Conservation (phyloP, 2,113 vertebrate genomes). For the Phoxinus phoxinus region DNA sequence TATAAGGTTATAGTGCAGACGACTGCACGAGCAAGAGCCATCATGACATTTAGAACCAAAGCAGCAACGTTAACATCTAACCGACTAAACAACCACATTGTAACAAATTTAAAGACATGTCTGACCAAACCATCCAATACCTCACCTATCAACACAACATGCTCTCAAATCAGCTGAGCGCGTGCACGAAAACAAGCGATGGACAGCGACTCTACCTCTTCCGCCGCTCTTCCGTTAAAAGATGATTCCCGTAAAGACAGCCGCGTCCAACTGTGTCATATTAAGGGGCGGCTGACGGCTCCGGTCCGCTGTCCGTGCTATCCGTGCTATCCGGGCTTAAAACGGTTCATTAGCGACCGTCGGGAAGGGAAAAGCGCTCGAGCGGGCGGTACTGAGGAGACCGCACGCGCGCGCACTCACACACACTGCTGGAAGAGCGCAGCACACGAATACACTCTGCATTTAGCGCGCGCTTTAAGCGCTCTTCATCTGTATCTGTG, state of each 20-base stretch:
- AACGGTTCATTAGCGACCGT: conserved; percentile 14
- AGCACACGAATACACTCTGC: conserved; percentile 5
- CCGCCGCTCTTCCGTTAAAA: conserved; percentile 11
- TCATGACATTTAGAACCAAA: background rate
- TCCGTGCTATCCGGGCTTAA: conserved; percentile 38
- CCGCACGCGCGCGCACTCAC: conserved; percentile 1
- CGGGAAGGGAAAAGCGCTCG: conserved; percentile 4
- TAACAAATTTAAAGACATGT: background rate
- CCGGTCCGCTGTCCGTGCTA: conserved; percentile 35
- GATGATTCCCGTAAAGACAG: conserved; percentile 26
- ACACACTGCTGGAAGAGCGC: conserved; percentile 39
- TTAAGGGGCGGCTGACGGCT: conserved; percentile 12
- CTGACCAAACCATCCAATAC: background rate
- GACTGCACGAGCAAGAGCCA: background rate
- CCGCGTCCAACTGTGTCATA: conserved; percentile 34
- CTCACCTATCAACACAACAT: conserved; percentile 14
- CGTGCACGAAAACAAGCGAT: conserved; percentile 24
- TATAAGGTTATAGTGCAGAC: conserved; percentile 1
- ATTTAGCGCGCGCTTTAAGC: background rate
- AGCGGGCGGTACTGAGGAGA: conserved; percentile 37
- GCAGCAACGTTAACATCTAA: background rate
- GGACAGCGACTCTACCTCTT: conserved; percentile 40
- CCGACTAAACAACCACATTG: background rate
- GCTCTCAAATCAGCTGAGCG: conserved; percentile 41
- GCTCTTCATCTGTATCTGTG: conserved; percentile 8